Percentiles rank a stretch among this genome's conserved stretches.
Conservation (phyloP, 2,888 invertebrate genomes). For the Drosophila fungiperda region DNA sequence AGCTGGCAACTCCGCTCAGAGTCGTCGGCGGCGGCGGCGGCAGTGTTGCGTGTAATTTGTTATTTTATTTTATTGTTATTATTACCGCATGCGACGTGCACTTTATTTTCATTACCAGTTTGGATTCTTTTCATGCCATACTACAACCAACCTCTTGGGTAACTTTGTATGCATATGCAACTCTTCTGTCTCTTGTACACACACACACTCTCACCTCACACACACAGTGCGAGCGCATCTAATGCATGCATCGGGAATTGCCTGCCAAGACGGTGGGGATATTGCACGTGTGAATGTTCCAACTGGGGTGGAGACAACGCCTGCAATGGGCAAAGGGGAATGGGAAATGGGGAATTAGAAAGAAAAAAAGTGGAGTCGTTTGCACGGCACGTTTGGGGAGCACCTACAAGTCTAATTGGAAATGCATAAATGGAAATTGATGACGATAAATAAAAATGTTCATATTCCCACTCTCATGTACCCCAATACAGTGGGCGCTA, state of each 20-base stretch:
- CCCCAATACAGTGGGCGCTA: neutral
- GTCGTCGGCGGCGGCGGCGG: conserved; percentile 48
- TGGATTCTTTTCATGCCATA: conserved; percentile 75
- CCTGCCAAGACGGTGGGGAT: conserved; percentile 33
- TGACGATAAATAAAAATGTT: conserved; percentile 62
- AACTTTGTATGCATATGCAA: conserved; percentile 50
- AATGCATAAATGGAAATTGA: conserved; percentile 73
- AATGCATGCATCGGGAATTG: conserved; percentile 65
- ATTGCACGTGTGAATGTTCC: conserved; percentile 72
- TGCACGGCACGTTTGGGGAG: conserved; percentile 41
- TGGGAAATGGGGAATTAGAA: conserved; percentile 5
- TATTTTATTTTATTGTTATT: conserved; percentile 84
- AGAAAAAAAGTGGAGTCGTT: conserved; percentile 22
- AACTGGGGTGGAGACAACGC: neutral
- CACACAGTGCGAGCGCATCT: conserved; percentile 50
- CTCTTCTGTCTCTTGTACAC: conserved; percentile 5
- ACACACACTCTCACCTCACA: neutral
- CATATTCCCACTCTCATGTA: conserved; percentile 35
- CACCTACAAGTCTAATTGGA: conserved; percentile 65
- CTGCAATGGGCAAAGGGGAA: neutral
- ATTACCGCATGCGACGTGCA: conserved; percentile 82
- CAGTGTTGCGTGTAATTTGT: conserved; percentile 84
- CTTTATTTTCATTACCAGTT: conserved; percentile 81
- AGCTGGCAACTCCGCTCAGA: conserved; percentile 9
- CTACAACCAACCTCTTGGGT: conserved; percentile 46